phyloP scores from a whole-genome alignment of 2,888 invertebrate species.

The Trypoxylon attenuatum region DNA sequence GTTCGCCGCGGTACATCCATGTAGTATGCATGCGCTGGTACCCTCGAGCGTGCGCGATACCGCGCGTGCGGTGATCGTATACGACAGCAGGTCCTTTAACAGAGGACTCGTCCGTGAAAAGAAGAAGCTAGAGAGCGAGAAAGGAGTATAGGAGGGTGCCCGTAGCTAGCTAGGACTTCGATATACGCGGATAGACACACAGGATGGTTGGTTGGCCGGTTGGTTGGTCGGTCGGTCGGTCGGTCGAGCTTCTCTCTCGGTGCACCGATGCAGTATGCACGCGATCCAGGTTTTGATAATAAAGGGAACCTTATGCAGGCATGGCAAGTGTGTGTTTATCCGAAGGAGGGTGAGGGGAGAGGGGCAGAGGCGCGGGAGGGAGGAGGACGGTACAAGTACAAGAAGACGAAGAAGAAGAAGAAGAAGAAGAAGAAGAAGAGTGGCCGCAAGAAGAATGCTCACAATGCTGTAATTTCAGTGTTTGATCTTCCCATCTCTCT shows the following conservation, averaged over 20 bases:
- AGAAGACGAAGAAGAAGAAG: conserved; percentile 20
- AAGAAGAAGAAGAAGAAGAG: conserved; percentile 49
- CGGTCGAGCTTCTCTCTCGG: conserved; percentile 43
- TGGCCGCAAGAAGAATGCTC: conserved; percentile 68
- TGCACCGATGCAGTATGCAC: conserved; percentile 68
- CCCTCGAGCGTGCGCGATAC: no score
- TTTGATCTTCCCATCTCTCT: conserved; percentile 72
- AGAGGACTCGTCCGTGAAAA: conserved; percentile 20
- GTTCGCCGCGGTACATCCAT: no score
- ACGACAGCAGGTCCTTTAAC: conserved; percentile 32
- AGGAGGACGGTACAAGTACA: conserved; percentile 6
- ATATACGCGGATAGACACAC: conserved; percentile 43
- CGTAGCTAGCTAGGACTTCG: conserved; percentile 37
- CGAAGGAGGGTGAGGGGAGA: conserved; percentile 38
- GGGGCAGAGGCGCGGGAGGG: not conserved
- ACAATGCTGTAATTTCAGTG: conserved; percentile 73
- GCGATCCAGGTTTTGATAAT: conserved; percentile 67
- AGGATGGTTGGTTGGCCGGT: conserved; percentile 20
- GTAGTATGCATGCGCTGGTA: no score
- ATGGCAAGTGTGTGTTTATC: conserved; percentile 64
- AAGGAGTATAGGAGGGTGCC: conserved; percentile 38
- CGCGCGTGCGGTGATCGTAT: conserved; percentile 24
- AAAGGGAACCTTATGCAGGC: conserved; percentile 65
- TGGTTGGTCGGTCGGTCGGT: no score
- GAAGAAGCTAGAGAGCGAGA: conserved; percentile 7